A percentile compares a stretch with the other conserved stretches of the same genome.
These are phyloP conservation scores for Zele albiditarsus DNA, from an alignment of 2,888 invertebrate genomes.

Conservation along the genomic window DNA sequence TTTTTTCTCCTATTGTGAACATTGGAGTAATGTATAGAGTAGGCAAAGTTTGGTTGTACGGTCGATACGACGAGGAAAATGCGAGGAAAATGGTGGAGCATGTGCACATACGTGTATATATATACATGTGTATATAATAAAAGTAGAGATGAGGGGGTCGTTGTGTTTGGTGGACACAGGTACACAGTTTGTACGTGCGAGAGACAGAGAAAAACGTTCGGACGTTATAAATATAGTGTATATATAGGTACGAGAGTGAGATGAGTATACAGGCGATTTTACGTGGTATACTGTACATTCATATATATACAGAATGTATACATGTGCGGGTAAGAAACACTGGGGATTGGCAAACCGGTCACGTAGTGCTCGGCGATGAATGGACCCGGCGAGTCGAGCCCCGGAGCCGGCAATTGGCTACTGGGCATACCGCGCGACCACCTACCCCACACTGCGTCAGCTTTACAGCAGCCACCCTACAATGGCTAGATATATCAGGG, in stretches of 20 bases:
- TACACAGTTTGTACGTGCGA: constrained; percentile 35
- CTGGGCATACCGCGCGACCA: constrained; percentile 70
- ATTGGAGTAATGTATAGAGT: background rate
- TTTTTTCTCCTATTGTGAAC: background rate
- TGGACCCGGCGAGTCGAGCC: constrained; percentile 72
- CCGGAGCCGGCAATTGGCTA: constrained; percentile 71
- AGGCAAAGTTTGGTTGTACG: constrained; percentile 1
- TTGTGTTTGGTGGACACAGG: constrained; percentile 63
- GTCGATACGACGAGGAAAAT: constrained; percentile 8
- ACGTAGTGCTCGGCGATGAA: constrained; percentile 72
- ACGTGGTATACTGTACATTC: background rate
- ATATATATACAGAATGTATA: constrained; percentile 18
- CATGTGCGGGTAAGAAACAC: constrained; percentile 42
- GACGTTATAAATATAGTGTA: background rate
- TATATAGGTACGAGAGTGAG: constrained; percentile 30
- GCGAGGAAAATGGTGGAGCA: background rate
- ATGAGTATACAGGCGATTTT: constrained; percentile 13
- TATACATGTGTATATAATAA: background rate
- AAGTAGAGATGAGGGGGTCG: constrained; percentile 55
- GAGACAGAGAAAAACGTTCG: background rate
- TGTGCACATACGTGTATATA: background rate
- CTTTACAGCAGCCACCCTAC: constrained; percentile 63
- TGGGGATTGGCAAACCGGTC: constrained; percentile 71
- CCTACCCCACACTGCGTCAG: constrained; percentile 69
- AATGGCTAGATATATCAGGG: constrained; percentile 59